phyloP scores from a whole-genome alignment of 1,140 invertebrate species.

The Cheumatopsyche charites region DNA sequence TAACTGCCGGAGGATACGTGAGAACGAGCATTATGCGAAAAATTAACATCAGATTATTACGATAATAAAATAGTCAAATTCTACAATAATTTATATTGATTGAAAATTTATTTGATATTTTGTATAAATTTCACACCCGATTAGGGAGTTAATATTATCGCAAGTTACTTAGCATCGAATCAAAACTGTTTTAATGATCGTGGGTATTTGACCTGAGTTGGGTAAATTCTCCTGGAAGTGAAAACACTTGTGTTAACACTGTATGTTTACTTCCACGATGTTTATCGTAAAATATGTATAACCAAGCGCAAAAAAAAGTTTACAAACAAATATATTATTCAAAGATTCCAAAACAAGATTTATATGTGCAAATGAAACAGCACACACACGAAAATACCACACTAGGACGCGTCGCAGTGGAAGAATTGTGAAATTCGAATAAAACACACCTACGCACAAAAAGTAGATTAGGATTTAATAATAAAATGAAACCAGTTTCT shows the following conservation, averaged over 20 bases:
- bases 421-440: constrained; percentile 1
- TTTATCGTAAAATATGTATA: too few relatives aligned
- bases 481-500: constrained; percentile 8
- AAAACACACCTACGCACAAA: constrained; percentile 1
- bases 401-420: neutral
- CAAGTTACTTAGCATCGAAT: neutral
- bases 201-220: too few relatives aligned
- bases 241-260: too few relatives aligned
- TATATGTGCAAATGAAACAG: too few relatives aligned
- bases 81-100: neutral
- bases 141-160: neutral
- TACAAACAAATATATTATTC: too few relatives aligned
- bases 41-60: constrained; percentile 5
- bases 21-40: neutral
- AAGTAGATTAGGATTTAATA: constrained; percentile 16
- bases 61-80: neutral
- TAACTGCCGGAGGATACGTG: neutral
- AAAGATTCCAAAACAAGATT: too few relatives aligned
- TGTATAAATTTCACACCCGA: constrained; percentile 18
- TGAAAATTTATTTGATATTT: constrained; percentile 10
- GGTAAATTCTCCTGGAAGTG: too few relatives aligned
- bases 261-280: too few relatives aligned
- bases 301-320: too few relatives aligned
- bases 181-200: too few relatives aligned
- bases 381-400: neutral